Conservation (phyloP, 2,113 vertebrate species). For the Lethenteron reissneri region DNA sequence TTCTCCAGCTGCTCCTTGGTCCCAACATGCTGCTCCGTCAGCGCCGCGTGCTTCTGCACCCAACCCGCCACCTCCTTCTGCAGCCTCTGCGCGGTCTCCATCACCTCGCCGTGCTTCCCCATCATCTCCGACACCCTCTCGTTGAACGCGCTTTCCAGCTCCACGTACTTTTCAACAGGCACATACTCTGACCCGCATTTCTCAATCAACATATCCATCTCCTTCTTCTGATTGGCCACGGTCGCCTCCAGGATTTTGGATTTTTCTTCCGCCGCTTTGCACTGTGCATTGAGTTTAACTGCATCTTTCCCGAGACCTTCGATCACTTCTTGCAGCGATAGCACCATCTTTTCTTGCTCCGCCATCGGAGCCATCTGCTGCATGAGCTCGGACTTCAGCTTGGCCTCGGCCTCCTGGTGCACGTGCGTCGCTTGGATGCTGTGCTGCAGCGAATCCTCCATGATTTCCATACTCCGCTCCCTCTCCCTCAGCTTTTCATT, state of each 20-base stretch:
- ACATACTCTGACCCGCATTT: constrained; percentile 1
- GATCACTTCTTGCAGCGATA: background rate
- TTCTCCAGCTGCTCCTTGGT: background rate
- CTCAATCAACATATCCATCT: background rate
- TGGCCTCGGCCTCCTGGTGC: too few relatives aligned
- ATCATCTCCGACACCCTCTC: constrained; percentile 2
- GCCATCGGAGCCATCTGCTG: too few relatives aligned
- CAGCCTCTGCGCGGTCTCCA: background rate
- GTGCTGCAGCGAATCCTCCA: too few relatives aligned
- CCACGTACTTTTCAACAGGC: background rate
- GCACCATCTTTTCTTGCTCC: too few relatives aligned
- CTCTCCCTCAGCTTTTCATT: too few relatives aligned
- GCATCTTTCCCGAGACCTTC: background rate
- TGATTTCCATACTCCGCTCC: too few relatives aligned
- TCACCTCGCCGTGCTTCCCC: background rate
- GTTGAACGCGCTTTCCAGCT: background rate
- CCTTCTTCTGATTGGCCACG: background rate
- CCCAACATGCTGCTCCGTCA: background rate
- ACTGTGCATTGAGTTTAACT: background rate
- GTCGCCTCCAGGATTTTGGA: background rate
- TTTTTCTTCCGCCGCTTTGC: constrained; percentile 4
- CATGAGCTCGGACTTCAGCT: too few relatives aligned
- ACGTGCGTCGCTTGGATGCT: too few relatives aligned
- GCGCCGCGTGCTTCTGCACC: background rate
- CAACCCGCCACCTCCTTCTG: background rate